Evolutionary conservation across 2,797 vertebrate species (phyloP).

Genomic region (Diglossa cyanea): DNA sequence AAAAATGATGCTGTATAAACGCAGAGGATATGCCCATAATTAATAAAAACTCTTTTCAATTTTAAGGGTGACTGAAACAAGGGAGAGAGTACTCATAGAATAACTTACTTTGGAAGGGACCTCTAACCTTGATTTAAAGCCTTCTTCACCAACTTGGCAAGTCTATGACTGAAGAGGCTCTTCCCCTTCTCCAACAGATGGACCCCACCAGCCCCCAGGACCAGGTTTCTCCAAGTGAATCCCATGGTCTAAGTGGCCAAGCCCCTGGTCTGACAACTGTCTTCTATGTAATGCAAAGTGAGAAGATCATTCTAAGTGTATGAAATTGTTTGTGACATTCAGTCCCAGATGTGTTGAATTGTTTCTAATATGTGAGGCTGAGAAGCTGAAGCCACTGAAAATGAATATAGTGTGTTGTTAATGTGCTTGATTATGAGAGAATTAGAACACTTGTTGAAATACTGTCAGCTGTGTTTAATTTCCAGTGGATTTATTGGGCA

Average conservation of each 20-base stretch:
- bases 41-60: neutral
- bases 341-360: constrained; percentile 34
- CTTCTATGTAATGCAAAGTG: neutral
- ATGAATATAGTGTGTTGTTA: neutral
- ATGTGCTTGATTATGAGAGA: constrained; percentile 9
- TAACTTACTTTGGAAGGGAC: neutral
- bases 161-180: neutral
- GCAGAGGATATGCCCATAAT: neutral
- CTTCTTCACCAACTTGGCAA: neutral
- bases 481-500: constrained; percentile 17
- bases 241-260: neutral
- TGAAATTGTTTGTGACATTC: constrained; percentile 19
- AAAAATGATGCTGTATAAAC: neutral
- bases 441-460: constrained; percentile 40
- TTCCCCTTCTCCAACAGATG: neutral
- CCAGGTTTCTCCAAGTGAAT: neutral
- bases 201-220: neutral
- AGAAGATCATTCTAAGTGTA: neutral
- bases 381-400: constrained; percentile 1
- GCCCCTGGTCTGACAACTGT: neutral
- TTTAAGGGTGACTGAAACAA: neutral
- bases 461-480: constrained; percentile 18
- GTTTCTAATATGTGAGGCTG: neutral
- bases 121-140: neutral
- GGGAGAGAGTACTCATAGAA: neutral